Evolutionary conservation across 2,113 vertebrate genomes (phyloP).

Genomic region (Pleuronectes platessa): DNA sequence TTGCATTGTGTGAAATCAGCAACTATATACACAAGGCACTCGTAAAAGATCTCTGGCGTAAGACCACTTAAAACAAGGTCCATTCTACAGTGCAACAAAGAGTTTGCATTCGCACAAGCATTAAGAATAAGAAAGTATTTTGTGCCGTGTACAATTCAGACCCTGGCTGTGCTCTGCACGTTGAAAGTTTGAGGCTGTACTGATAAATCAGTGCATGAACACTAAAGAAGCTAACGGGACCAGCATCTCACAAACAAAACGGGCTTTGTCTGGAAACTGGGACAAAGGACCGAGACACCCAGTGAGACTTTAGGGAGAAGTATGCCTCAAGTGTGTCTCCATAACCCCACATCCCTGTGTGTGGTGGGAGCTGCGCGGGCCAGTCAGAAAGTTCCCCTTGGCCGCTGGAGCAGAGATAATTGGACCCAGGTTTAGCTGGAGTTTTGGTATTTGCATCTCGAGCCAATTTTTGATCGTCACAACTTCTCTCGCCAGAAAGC

Average conservation of each 20-base stretch:
- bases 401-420: constrained; percentile 78
- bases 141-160: background rate
- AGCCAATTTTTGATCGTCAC: constrained; percentile 74
- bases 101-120: constrained; percentile 11
- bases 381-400: constrained; percentile 72
- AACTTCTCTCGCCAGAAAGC: constrained; percentile 48
- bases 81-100: constrained; percentile 36
- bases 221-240: constrained; percentile 10
- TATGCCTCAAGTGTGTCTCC: constrained; percentile 57
- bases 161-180: background rate
- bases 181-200: constrained; percentile 2
- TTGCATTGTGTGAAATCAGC: constrained; percentile 60
- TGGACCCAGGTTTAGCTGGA: constrained; percentile 75
- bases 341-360: constrained; percentile 52
- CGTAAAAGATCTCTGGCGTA: constrained; percentile 19
- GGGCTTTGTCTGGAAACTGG: constrained; percentile 46
- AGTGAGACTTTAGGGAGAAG: constrained; percentile 33
- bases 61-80: constrained; percentile 24
- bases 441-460: constrained; percentile 71
- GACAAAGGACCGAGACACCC: constrained; percentile 48
- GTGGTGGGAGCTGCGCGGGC: constrained; percentile 58
- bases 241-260: constrained; percentile 43
- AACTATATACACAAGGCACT: constrained; percentile 36
- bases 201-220: background rate
- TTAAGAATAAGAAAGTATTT: constrained; percentile 8